Conservation (phyloP, 2,797 vertebrate genomes). For the Melanotaenia trifasciata region DNA sequence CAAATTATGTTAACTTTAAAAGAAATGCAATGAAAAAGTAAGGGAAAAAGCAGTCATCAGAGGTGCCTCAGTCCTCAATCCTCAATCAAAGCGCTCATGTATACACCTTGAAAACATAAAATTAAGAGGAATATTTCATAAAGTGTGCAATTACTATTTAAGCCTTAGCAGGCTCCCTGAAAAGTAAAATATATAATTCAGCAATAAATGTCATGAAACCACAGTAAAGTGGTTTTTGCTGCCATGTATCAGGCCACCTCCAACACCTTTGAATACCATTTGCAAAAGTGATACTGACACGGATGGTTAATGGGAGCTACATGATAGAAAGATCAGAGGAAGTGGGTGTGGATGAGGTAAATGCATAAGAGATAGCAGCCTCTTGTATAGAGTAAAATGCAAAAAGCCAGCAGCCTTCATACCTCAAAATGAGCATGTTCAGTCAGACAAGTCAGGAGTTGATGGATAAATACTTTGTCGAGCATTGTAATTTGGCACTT, state of each 20-base stretch:
- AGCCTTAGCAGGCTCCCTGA: background rate
- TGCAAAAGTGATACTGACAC: conserved; percentile 21
- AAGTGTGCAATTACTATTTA: background rate
- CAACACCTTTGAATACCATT: conserved; percentile 25
- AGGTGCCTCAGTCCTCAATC: background rate
- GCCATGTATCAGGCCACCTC: background rate
- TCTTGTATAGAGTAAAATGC: conserved; percentile 16
- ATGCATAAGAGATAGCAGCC: background rate
- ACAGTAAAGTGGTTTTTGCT: conserved; percentile 12
- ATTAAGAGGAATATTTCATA: background rate
- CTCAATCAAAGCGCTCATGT: background rate
- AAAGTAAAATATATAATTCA: conserved; percentile 8
- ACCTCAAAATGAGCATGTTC: background rate
- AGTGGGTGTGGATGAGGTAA: conserved; percentile 26
- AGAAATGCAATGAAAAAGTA: background rate
- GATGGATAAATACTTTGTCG: too few species aligned
- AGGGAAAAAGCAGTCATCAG: background rate
- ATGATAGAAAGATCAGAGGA: conserved; percentile 18
- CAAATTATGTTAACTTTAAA: background rate
- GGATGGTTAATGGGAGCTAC: conserved; percentile 15
- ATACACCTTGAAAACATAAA: conserved; percentile 6
- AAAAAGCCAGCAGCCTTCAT: conserved; percentile 17
- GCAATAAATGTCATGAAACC: conserved; percentile 12
- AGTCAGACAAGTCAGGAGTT: too few species aligned
- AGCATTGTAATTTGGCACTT: too few species aligned